Base-by-base conservation (phyloP, 1,140 invertebrate genomes). In the Nephila pilipes region DNA sequence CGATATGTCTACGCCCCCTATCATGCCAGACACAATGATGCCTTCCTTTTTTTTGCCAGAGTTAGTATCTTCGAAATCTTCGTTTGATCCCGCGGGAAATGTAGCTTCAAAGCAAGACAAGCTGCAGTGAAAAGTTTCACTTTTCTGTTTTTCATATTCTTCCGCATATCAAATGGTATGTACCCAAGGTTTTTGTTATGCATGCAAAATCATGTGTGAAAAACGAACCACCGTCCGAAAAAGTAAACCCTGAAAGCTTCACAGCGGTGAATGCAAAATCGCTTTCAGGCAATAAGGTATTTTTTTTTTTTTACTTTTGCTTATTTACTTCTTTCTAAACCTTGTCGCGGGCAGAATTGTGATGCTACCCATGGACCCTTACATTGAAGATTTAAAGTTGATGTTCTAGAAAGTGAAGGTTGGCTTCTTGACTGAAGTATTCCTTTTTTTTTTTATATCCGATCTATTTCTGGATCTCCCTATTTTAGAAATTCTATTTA, bases 141-240 rank as follows among this genome's bases (percentile, higher is more conserved):
- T 92, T 63, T 92, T 55, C 57, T 87, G 65, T 69, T 92, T 92
- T 92, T 79, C 63, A 87, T 92, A 92, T 85, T 69, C 38, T 57
- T 69, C 57, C 29, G 81, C 38, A 92, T 63, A 85, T 92, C 55
- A 92, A 92, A 85, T 85, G 25, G 57, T 81, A 90, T 38, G 32
- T 57, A 32, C 89, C 29, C 55, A 79, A 22, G 63, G 36, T 75
- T 87, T 92, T 85, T 87, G 83, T 92, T 92, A 87, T 92, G 91
- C 91, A 87, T 92, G 91, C 91, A 92, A 92, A 92, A 92, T 92
- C 83, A 92, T 87, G 83, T 87, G 91, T 92, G 91, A 92, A 92
- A 87, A 87, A 87, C 83, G 91, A 87, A 87, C 83, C 90, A 85
- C 90, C 81, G 81, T 85, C 90, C 55, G 29, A 92, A 92, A 92